Base-by-base conservation (phyloP, 1,140 invertebrate genomes). In the Phortica variegata region DNA sequence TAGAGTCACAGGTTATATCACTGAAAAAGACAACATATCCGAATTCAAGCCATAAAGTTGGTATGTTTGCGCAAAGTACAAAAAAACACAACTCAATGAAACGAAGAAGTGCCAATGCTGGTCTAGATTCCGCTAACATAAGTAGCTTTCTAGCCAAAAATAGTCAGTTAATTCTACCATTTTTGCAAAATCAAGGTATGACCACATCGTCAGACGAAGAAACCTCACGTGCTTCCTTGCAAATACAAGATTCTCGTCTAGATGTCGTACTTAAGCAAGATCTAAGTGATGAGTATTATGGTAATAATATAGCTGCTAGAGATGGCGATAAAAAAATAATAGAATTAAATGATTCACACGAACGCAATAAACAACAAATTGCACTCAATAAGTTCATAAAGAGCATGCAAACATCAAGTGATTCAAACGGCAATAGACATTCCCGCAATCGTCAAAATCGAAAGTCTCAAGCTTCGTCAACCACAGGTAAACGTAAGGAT, bases 1-100 rank as follows among this genome's bases (percentile, higher is more conserved):
- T 89, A 31, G 88, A 90, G 56, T 90, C 87, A 52, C 86, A 89
- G 68, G 76, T 87, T 7, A 66, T 75, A 79, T 49, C 81, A 70
- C 36, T 72, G 10, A 61, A 70, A 43, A 72, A 77, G 46, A 73
- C 61, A 5, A 72, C 65, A 17, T 75, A 70, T 58, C 70, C 73
- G 10, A 72, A 73, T 53, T 51, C 61, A 52, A 68, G 58, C 65
- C 61, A 68, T 57, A 75, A 70, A 54, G 56, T 77, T 38, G 71
- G 65, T 10, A 50, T 74, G 16, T 73, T 81, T 26, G 77, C 79
- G 1, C 78, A 78, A 37, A 79, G 78, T 41, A 61, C 62, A 23
- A 71, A 76, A 36, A 60, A 63, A 41, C 56, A 71, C 18, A 32
- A 60, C 23, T 46, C 53, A 32, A 79, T 83, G 73, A 82, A 83